Conservation (phyloP, 30 jellyfish, hydroid and myxozoan species). For the Morbakka virulenta region DNA sequence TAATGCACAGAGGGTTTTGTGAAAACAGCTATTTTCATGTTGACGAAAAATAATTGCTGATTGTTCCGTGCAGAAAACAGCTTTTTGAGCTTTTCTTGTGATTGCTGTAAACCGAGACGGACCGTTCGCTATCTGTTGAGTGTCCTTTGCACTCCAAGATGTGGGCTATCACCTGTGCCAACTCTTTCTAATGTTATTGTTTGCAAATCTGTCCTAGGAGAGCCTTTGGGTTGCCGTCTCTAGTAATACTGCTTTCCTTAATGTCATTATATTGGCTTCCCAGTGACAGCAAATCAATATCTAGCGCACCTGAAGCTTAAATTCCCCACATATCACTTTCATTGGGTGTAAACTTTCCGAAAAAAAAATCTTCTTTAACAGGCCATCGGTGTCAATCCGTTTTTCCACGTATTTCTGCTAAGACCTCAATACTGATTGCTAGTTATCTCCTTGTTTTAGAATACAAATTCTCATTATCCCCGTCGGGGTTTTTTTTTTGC, state of each 20-base stretch:
- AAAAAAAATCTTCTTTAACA: too few species aligned
- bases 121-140: constrained; percentile 18
- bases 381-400: not conserved
- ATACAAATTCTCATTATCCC: not conserved
- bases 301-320: too few species aligned
- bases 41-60: not conserved
- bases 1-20: constrained; percentile 14
- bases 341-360: too few species aligned
- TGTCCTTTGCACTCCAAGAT: constrained; percentile 15
- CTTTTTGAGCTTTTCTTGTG: constrained; percentile 22
- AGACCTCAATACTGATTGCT: not conserved
- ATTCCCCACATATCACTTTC: too few species aligned
- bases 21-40: constrained; percentile 23
- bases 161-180: constrained; percentile 23
- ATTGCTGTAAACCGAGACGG: constrained; percentile 14
- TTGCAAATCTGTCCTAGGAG: constrained; percentile 6
- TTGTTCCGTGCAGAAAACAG: constrained; percentile 9
- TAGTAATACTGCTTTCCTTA: constrained; percentile 12
- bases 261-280: constrained; percentile 3
- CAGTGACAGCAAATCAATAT: constrained; percentile 4
- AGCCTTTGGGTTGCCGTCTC: constrained; percentile 32
- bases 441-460: not conserved
- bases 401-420: not conserved
- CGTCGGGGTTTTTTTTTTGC: not conserved
- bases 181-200: constrained; percentile 6